Evolutionary conservation across 2,888 invertebrate genomes (phyloP).

Genomic region (Hirtodrosophila cameraria): DNA sequence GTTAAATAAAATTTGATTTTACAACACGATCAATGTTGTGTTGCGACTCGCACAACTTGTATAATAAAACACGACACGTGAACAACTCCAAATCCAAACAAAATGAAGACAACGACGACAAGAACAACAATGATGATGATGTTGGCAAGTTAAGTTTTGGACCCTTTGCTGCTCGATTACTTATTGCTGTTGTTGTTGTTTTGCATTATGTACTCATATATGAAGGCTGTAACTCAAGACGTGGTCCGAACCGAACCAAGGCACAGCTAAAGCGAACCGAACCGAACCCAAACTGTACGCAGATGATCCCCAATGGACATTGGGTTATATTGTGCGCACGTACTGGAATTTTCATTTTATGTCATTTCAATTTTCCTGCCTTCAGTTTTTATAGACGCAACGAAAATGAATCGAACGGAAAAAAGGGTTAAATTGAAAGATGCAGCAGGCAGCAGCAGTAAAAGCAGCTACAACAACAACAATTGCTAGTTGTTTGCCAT

Average conservation of each 20-base stretch:
- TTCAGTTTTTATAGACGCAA: conserved; percentile 67
- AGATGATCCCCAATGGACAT: conserved; percentile 55
- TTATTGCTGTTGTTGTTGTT: conserved; percentile 39
- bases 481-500: conserved; percentile 50
- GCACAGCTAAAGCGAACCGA: neutral
- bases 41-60: no score
- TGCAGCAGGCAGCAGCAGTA: conserved; percentile 45
- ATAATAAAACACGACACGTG: no score
- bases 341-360: conserved; percentile 77
- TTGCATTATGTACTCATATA: conserved; percentile 38
- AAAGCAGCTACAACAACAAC: conserved; percentile 32
- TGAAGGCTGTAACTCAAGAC: conserved; percentile 3
- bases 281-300: conserved; percentile 7
- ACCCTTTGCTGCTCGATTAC: conserved; percentile 60
- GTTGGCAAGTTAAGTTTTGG: conserved; percentile 37
- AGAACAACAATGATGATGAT: conserved; percentile 9
- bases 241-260: no score
- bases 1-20: no score
- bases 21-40: no score
- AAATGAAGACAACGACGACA: conserved; percentile 15
- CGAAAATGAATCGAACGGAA: conserved; percentile 67
- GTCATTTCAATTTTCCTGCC: conserved; percentile 77
- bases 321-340: conserved; percentile 70
- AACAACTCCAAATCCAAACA: neutral
- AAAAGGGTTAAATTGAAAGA: conserved; percentile 75